phyloP scores from a whole-genome alignment of 2,888 invertebrate species.

The Diaprepes abbreviatus region DNA sequence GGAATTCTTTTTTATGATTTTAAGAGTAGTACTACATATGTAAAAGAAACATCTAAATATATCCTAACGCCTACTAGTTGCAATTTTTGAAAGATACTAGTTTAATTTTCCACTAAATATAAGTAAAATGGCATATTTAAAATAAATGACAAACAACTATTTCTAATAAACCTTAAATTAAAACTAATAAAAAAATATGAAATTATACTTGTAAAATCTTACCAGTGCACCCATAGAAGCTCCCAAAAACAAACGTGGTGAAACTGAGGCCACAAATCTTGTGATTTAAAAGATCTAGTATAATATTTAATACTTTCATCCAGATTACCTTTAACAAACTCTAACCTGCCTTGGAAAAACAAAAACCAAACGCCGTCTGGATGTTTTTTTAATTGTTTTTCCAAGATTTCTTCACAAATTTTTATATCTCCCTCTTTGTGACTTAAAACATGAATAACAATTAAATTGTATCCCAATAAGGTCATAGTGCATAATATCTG shows the following conservation, averaged over 20 bases:
- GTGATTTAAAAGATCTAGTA: slow-evolving; percentile 84
- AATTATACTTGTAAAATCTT: too few relatives aligned
- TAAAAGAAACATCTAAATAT: too few relatives aligned
- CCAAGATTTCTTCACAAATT: slow-evolving; percentile 81
- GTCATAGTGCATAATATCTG: slow-evolving; percentile 90
- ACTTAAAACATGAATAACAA: slow-evolving; percentile 87
- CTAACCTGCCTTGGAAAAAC: slow-evolving; percentile 89
- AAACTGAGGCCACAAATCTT: slow-evolving; percentile 90
- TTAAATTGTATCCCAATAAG: slow-evolving; percentile 87
- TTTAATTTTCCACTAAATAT: too few relatives aligned
- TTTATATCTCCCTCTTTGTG: slow-evolving; percentile 84
- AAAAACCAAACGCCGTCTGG: slow-evolving; percentile 92
- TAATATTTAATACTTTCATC: slow-evolving; percentile 82
- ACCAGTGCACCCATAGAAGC: slow-evolving; percentile 91
- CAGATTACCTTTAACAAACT: slow-evolving; percentile 85
- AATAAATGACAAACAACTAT: too few relatives aligned
- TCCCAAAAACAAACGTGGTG: slow-evolving; percentile 97
- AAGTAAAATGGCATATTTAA: too few relatives aligned
- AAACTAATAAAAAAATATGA: too few relatives aligned
- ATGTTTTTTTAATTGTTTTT: slow-evolving; percentile 81
- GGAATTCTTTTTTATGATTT: too few relatives aligned
- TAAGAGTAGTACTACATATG: too few relatives aligned
- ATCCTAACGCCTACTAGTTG: too few relatives aligned
- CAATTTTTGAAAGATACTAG: too few relatives aligned
- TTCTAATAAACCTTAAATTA: too few relatives aligned